Evolutionary conservation across 2,888 invertebrate species (phyloP), one percentile per base, ranked within the genome.

Genomic region (Baronia brevicornis): DNA sequence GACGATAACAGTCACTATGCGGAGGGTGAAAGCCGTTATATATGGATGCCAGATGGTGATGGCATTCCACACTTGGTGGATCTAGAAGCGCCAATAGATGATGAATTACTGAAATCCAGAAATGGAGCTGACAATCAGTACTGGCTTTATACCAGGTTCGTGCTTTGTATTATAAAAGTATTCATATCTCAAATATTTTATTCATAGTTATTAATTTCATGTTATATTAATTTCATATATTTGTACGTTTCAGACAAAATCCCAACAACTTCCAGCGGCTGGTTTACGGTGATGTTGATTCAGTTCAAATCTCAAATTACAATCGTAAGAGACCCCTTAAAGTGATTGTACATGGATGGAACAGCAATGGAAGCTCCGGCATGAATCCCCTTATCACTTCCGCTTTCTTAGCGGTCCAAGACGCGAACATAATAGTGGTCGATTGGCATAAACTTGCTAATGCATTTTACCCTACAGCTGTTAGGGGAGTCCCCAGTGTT

Each of bases 31-130:
- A 65, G 64, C 41, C 65, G 60, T 7, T 71, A 63, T 43, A 55
- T 72, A 11, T 71, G 66, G 68, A 70, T 72, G 55, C 66, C 70
- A 1, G 66, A 73, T 43, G 59, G 61, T 2, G 54, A 69, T 2
- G 65, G 62, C 2, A 46, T 48, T 0, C 66, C 66, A 1, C 56
- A 54, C 2, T 43, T 73, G 3, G 68, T 72, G 2, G 73, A 73
- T 39, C 50, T 71, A 1, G 34, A 64, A 0, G 57, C 46, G 12
- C 54, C 60, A 0, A 51, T 51, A 0, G 51, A 61, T 11, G 36
- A 55, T 11, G 19, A 18, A 0, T 1, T 41, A 0, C 9, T 62
- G 5, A 45, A 18, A 1, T 30, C 45, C 7, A 56, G 58, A 34
- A 62, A 60, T 29, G 67, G 67, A 4, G 65, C 62, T 1, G 57